Percentiles rank a stretch among this genome's conserved stretches.
phyloP scores from a whole-genome alignment of 2,888 invertebrate genomes.

The Leptothorax acervorum region DNA sequence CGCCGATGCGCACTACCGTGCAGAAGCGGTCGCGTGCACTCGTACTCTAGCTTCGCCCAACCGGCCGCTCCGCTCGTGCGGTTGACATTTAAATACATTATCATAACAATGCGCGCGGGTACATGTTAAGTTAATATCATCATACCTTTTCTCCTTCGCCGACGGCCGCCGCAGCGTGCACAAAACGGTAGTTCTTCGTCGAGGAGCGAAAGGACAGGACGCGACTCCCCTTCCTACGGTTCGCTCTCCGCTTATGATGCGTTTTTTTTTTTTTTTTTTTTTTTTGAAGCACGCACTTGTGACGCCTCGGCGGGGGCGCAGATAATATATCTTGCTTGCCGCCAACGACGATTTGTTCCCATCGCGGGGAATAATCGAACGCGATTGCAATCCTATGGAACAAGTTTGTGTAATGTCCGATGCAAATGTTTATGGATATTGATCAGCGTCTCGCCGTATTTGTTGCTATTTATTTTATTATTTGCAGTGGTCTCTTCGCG shows the following conservation, averaged over 20 bases:
- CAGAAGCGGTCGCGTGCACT: constrained; percentile 47
- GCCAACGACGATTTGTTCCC: constrained; percentile 80
- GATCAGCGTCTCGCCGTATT: background rate
- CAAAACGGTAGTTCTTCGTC: constrained; percentile 67
- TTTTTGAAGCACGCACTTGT: constrained; percentile 57
- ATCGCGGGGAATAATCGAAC: constrained; percentile 79
- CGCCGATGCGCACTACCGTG: constrained; percentile 18
- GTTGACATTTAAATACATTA: constrained; percentile 84
- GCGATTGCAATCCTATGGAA: constrained; percentile 72
- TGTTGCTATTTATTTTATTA: background rate
- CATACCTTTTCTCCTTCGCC: constrained; percentile 69
- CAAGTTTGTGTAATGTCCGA: constrained; percentile 8
- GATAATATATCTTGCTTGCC: constrained; percentile 73
- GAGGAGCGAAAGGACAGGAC: constrained; percentile 24
- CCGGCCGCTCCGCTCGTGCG: constrained; percentile 54
- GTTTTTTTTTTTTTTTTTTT: constrained; percentile 27
- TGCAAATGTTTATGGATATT: background rate
- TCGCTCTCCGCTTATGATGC: constrained; percentile 5
- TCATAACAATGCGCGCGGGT: constrained; percentile 83
- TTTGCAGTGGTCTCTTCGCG: constrained; percentile 22
- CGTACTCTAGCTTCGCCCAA: constrained; percentile 34
- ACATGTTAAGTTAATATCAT: constrained; percentile 82
- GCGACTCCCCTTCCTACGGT: constrained; percentile 16
- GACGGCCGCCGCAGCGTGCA: constrained; percentile 51
- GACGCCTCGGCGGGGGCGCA: constrained; percentile 62